Conservation (phyloP, 2,888 invertebrate genomes). For the Phyllotreta cruciferae region DNA sequence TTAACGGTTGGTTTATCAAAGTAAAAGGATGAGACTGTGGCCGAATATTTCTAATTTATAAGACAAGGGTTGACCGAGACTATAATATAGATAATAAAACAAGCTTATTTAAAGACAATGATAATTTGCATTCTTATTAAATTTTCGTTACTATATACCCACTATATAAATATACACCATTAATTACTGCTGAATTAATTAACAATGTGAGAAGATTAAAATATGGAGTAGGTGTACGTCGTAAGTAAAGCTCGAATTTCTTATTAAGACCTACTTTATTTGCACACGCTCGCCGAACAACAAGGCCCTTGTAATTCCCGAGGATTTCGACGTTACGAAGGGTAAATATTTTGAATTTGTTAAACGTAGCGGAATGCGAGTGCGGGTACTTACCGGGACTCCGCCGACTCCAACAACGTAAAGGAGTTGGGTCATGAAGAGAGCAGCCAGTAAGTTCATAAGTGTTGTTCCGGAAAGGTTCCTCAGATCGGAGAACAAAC, state of each 20-base stretch:
- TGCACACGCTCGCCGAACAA: background rate
- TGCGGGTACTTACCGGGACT: slow-evolving; percentile 64
- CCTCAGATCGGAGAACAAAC: slow-evolving; percentile 71
- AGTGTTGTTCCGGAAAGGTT: slow-evolving; percentile 71
- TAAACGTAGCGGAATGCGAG: background rate
- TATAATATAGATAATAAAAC: too few species aligned
- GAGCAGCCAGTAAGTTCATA: slow-evolving; percentile 71
- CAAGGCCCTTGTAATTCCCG: background rate
- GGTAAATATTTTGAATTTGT: slow-evolving; percentile 8
- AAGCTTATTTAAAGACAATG: too few species aligned
- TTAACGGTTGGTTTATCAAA: too few species aligned
- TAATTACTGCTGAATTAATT: too few species aligned
- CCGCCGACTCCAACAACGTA: slow-evolving; percentile 74
- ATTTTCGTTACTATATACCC: too few species aligned
- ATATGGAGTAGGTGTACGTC: background rate
- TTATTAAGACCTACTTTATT: slow-evolving; percentile 2
- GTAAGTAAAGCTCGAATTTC: background rate
- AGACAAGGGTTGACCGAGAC: too few species aligned
- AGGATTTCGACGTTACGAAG: background rate
- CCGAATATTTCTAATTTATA: too few species aligned
- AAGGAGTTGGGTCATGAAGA: slow-evolving; percentile 72
- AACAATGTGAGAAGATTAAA: too few species aligned
- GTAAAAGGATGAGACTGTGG: too few species aligned
- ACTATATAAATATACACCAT: too few species aligned
- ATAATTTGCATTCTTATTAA: too few species aligned